Base-by-base conservation (phyloP, 2,113 vertebrate species). In the Myotis brandtii region DNA sequence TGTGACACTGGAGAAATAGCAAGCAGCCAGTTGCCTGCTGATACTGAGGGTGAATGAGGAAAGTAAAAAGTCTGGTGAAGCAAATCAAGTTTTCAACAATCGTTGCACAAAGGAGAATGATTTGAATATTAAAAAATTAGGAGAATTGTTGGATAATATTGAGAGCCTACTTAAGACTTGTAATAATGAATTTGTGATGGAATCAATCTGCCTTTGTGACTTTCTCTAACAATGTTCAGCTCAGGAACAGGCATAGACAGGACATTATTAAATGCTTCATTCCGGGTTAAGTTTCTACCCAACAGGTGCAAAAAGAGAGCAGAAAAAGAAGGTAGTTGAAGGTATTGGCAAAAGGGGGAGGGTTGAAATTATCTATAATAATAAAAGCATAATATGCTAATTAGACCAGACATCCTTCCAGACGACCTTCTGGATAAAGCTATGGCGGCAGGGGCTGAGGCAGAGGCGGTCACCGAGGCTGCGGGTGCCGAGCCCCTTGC, bases 51-150 rank as follows among this genome's bases (percentile, higher is more conserved):
- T 85, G 13, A 83, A 84, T 2, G 3, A 86, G 3, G 43, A 69
- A 85, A 75, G 72, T 50, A 66, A 80, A 72, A 83, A 64, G 7
- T 43, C 84, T 75, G 66, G 43, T n/a, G 52, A 97, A 88, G 34
- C 27, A 37, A 95, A 54, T 25, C 79, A 73, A 8, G 30, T 67
- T 84, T 76, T 82, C 50, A 82, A 34, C 69, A 70, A 91, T 30
- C 8, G 4, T 27, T 56, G 20, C 21, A 66, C 43, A 84, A 77
- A 80, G 21, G 20, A 88, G 34, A 46, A 56, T 52, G 13, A 59
- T 50, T 7, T 88, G 34, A 69, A 73, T 21, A 67, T 34, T 32
- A 72, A 64, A 82, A 82, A 79, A 37, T 30, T 0, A 54, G 59
- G 80, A 2, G 9, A 69, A 73, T 4, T 50, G 9, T 12, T 80